These are phyloP conservation scores for Daphoenositta chrysoptera DNA, from an alignment of 2,113 vertebrate genomes.

Conservation along the genomic window DNA sequence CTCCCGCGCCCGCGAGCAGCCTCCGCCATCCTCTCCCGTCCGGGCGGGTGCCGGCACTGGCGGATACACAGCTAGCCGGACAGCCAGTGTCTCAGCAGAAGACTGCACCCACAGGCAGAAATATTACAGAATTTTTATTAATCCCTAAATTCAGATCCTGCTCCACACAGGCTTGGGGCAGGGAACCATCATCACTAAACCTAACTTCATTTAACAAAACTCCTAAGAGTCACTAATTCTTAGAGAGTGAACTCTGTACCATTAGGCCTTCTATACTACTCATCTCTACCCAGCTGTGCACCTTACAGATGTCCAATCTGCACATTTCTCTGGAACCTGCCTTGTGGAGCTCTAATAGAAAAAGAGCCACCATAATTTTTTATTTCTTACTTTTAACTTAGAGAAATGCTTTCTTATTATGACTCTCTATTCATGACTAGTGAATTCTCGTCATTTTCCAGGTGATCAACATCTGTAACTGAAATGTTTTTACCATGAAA, in stretches of 20 bases:
- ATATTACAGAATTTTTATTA: neutral
- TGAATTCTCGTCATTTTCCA: neutral
- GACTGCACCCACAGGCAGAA: neutral
- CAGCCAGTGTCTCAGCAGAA: too few species aligned
- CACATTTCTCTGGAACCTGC: neutral
- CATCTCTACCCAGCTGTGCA: neutral
- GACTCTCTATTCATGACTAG: neutral
- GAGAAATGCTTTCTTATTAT: neutral
- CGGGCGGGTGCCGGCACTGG: too few species aligned
- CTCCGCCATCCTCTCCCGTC: too few species aligned
- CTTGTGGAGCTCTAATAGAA: neutral
- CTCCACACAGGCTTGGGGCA: neutral
- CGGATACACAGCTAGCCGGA: too few species aligned
- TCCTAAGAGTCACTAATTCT: neutral
- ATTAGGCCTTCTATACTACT: neutral
- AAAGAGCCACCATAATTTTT: neutral
- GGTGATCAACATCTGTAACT: neutral
- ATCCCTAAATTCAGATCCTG: neutral
- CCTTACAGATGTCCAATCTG: neutral
- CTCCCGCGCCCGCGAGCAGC: too few species aligned
- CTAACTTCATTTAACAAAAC: neutral
- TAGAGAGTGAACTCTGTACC: neutral
- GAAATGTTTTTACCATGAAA: neutral
- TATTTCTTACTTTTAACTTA: neutral
- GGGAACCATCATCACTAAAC: neutral